Conservation (phyloP, 2,797 vertebrate species). For the Ctenopoma kingsleyae region DNA sequence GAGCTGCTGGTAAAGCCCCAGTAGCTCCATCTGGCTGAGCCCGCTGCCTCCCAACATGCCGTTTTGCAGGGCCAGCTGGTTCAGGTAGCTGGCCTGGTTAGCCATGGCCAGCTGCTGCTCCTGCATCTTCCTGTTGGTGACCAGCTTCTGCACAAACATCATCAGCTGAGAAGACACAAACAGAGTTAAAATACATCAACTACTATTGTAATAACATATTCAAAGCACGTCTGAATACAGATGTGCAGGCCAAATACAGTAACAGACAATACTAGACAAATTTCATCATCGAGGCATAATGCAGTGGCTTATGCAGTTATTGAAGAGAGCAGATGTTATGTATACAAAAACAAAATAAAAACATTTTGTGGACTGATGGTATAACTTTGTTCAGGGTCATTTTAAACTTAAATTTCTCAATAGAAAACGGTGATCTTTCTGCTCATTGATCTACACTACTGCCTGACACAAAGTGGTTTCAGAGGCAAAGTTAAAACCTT, state of each 20-base stretch:
- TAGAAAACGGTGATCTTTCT: too few relatives aligned
- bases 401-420: too few relatives aligned
- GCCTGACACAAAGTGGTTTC: too few relatives aligned
- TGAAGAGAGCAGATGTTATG: too few relatives aligned
- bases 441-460: too few relatives aligned
- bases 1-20: conserved; percentile 95
- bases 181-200: neutral
- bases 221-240: neutral
- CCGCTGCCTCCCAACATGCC: conserved; percentile 77
- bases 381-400: too few relatives aligned
- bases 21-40: conserved; percentile 91
- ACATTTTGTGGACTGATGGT: too few relatives aligned
- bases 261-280: neutral
- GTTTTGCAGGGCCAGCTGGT: conserved; percentile 92
- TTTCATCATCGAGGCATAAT: neutral
- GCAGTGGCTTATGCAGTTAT: neutral
- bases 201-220: neutral
- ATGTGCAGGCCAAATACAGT: too few relatives aligned
- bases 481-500: too few relatives aligned
- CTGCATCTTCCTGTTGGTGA: conserved; percentile 94
- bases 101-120: conserved; percentile 95
- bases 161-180: conserved; percentile 87
- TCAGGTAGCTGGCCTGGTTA: conserved; percentile 91
- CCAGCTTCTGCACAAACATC: conserved; percentile 96
- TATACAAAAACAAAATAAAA: too few relatives aligned